Percentiles rank a stretch among this genome's conserved stretches.
These are phyloP conservation scores for Molothrus ater DNA, from an alignment of 2,797 vertebrate species.

Conservation along the genomic window DNA sequence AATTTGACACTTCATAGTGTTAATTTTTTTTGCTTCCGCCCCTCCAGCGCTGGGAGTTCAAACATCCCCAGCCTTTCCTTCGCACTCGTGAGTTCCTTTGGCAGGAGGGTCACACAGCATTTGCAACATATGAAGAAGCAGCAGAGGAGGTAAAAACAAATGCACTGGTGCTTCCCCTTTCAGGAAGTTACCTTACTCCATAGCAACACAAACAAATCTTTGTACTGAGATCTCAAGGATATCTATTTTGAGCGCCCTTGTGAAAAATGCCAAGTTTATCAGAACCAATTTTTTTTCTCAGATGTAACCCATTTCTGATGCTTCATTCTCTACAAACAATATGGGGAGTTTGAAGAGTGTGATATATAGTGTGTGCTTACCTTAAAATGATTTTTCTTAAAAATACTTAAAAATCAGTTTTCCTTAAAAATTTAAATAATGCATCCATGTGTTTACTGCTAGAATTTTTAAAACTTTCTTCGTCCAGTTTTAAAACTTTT, in stretches of 20 bases:
- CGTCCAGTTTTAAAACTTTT: neutral
- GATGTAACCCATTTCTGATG: neutral
- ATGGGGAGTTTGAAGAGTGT: neutral
- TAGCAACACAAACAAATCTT: neutral
- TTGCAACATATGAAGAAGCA: constrained; percentile 93
- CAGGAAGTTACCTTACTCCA: neutral
- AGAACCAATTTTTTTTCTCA: neutral
- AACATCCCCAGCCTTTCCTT: constrained; percentile 97
- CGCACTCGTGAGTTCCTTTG: constrained; percentile 98
- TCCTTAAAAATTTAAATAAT: neutral
- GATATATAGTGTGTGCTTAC: neutral
- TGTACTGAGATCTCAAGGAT: neutral
- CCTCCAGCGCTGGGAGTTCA: constrained; percentile 95
- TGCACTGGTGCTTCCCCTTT: neutral
- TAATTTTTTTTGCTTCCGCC: neutral
- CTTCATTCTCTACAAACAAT: neutral
- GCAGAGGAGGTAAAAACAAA: constrained; percentile 84
- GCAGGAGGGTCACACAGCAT: constrained; percentile 97
- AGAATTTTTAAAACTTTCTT: neutral
- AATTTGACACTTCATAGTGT: neutral
- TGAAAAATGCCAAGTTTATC: neutral
- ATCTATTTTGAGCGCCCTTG: neutral
- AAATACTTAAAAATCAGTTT: neutral
- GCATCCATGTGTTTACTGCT: accelerated
- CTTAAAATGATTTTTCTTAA: neutral